Evolutionary conservation across 1,140 invertebrate species (phyloP).

Genomic region (Diplogasteroides magnus): DNA sequence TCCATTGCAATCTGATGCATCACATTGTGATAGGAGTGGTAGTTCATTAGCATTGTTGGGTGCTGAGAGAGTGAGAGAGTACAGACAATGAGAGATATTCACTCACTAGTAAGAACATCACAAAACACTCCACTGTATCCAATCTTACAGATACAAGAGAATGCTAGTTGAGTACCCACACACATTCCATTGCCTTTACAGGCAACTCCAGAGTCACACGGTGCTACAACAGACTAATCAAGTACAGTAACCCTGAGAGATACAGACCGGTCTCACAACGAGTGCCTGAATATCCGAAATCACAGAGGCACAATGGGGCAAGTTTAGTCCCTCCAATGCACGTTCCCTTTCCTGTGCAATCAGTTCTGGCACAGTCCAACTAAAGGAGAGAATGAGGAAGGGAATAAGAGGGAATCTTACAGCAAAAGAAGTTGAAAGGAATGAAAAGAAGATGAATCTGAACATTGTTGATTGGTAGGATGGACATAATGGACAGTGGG

Average conservation of each 20-base stretch:
- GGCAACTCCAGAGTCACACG: background rate
- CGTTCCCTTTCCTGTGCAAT: background rate
- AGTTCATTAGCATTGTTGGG: background rate
- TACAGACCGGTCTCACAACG: background rate
- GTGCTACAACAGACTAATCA: background rate
- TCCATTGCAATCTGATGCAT: background rate
- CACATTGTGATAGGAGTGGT: background rate
- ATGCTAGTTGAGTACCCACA: background rate
- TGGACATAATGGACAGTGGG: no score
- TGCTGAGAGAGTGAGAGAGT: background rate
- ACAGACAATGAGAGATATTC: background rate
- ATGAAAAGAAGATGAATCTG: no score
- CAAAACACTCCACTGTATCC: background rate
- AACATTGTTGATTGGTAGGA: no score
- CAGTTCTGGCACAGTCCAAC: background rate
- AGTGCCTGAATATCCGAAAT: background rate
- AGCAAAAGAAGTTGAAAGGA: no score
- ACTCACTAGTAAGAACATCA: background rate
- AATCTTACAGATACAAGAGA: background rate
- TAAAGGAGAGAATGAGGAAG: no score
- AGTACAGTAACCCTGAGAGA: background rate
- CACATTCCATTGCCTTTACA: background rate
- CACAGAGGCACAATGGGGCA: background rate
- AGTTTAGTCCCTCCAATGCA: background rate
- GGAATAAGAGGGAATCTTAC: no score